phyloP scores from a whole-genome alignment of 92 coral and sea anemone species.

The Paramuricea clavata region DNA sequence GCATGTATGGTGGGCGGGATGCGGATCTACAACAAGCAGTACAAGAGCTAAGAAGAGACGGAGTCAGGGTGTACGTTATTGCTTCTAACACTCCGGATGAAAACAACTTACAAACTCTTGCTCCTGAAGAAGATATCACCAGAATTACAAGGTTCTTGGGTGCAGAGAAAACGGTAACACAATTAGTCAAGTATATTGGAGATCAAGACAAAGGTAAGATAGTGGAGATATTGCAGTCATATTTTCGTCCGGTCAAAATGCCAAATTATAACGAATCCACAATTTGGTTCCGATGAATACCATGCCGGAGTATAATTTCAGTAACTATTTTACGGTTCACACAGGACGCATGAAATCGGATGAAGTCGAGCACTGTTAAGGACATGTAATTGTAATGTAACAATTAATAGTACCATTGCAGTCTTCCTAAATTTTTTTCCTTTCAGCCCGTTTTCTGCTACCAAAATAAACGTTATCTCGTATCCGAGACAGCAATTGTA shows the following conservation, averaged over 20 bases:
- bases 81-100: conserved; percentile 70
- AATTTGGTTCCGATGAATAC: no score
- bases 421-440: no score
- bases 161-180: neutral
- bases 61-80: conserved; percentile 75
- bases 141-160: neutral
- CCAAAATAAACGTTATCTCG: no score
- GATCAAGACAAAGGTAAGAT: conserved; percentile 29
- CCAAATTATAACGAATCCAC: no score
- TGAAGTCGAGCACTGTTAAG: neutral
- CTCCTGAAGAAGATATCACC: neutral
- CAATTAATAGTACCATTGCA: no score
- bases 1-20: conserved; percentile 67
- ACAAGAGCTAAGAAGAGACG: conserved; percentile 71
- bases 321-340: no score
- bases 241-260: neutral
- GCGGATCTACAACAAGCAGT: conserved; percentile 57
- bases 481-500: no score
- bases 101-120: conserved; percentile 28
- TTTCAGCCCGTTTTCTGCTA: no score
- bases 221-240: neutral
- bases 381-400: no score
- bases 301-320: no score
- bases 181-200: neutral
- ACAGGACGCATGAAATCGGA: no score